Percentiles rank a stretch among this genome's conserved stretches.
Evolutionary conservation across 2,888 invertebrate genomes (phyloP).

Genomic region (Trissolcus brochymenae): DNA sequence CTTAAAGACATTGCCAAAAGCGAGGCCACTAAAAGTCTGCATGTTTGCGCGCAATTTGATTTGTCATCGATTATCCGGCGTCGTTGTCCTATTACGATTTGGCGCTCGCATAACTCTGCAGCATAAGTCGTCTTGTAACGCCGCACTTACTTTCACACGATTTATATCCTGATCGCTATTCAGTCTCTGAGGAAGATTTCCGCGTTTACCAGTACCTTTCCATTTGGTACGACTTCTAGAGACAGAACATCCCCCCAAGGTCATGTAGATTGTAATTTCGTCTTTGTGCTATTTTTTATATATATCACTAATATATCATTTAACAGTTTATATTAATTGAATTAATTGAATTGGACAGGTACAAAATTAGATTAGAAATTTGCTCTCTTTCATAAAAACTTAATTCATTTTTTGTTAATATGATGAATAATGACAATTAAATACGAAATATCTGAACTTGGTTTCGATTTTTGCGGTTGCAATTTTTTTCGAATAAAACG

Average conservation of each 20-base stretch:
- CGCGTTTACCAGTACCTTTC: slow-evolving; percentile 38
- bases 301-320: background rate
- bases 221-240: slow-evolving; percentile 21
- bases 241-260: slow-evolving; percentile 7
- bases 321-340: too few relatives aligned
- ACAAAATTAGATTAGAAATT: too few relatives aligned
- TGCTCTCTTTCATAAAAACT: too few relatives aligned
- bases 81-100: slow-evolving; percentile 9
- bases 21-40: slow-evolving; percentile 71
- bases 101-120: slow-evolving; percentile 39
- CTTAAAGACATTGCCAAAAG: slow-evolving; percentile 71
- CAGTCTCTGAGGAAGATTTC: slow-evolving; percentile 48
- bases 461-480: background rate
- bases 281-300: background rate
- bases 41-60: slow-evolving; percentile 58
- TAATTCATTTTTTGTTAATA: too few relatives aligned
- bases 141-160: slow-evolving; percentile 47
- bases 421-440: too few relatives aligned
- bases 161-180: slow-evolving; percentile 44
- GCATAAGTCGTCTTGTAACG: slow-evolving; percentile 14
- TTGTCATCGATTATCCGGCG: slow-evolving; percentile 40
- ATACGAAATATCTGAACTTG: too few relatives aligned
- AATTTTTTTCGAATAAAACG: background rate
- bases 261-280: slow-evolving; percentile 11
- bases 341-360: too few relatives aligned